Percentiles rank a stretch among this genome's conserved stretches.
Conservation (phyloP, 2,113 vertebrate species). For the Melospiza georgiana region DNA sequence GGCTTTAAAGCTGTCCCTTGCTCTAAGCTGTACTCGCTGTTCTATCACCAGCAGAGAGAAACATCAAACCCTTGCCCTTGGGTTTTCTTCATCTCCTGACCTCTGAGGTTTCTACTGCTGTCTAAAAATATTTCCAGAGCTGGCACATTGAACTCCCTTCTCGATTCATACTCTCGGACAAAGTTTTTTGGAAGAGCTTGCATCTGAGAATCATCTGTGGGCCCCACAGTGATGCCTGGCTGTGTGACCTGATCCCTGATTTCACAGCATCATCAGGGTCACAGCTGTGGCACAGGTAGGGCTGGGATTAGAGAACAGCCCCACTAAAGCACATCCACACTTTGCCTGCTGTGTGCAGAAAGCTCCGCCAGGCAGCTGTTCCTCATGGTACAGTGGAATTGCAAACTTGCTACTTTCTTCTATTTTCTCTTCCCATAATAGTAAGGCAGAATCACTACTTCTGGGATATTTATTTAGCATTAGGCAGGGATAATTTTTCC, state of each 20-base stretch:
- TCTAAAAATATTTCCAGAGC: neutral
- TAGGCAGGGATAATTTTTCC: neutral
- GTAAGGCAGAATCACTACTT: neutral
- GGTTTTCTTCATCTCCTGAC: neutral
- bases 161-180: neutral
- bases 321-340: neutral
- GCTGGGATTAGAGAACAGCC: neutral
- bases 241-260: neutral
- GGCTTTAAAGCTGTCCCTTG: neutral
- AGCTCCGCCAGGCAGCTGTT: neutral
- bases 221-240: neutral
- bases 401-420: neutral
- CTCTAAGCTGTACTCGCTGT: neutral
- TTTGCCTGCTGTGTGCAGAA: neutral
- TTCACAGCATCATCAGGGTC: neutral
- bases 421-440: neutral
- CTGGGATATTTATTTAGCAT: neutral
- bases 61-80: neutral
- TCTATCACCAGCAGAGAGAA: conserved; percentile 8
- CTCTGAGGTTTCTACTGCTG: neutral
- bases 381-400: neutral
- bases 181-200: neutral
- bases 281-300: neutral
- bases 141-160: neutral
- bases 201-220: neutral